Evolutionary conservation across 1,140 invertebrate species (phyloP).

Genomic region (Wasmannia auropunctata): DNA sequence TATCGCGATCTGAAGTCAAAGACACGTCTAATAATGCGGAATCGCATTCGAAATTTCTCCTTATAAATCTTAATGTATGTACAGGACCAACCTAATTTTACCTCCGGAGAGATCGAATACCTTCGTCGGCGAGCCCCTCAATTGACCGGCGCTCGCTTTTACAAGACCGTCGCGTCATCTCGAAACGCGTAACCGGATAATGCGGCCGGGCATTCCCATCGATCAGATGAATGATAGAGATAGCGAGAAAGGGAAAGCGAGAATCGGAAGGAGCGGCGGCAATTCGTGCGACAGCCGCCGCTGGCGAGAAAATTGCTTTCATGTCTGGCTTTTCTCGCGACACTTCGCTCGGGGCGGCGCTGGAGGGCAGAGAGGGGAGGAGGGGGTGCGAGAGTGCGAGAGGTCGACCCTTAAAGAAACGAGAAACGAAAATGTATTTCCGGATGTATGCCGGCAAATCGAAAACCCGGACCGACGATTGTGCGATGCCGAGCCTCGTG

Average conservation of each 20-base stretch:
- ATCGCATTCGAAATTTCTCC: not conserved
- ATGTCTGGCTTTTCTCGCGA: constrained; percentile 62
- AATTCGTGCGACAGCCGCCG: constrained; percentile 54
- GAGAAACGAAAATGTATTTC: constrained; percentile 81
- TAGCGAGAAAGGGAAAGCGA: constrained; percentile 60
- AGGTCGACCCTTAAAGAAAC: constrained; percentile 59
- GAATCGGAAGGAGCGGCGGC: constrained; percentile 61
- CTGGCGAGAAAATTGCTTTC: constrained; percentile 80
- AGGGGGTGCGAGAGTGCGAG: not conserved
- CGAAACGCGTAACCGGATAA: constrained; percentile 47
- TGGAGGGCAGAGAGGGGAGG: not conserved
- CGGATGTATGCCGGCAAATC: constrained; percentile 80
- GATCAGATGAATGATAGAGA: constrained; percentile 55
- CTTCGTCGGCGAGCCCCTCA: not conserved
- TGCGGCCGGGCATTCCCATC: constrained; percentile 28
- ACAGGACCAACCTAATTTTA: not conserved
- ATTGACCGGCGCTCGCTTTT: constrained; percentile 32
- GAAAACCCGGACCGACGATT: constrained; percentile 74
- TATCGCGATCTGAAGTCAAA: not conserved
- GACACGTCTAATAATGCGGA: not conserved
- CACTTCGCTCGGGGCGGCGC: constrained; percentile 43
- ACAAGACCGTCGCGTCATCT: not conserved
- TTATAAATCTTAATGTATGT: not conserved
- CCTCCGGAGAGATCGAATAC: not conserved
- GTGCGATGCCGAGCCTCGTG: constrained; percentile 34